These are phyloP conservation scores for Nebria ingens DNA, from an alignment of 1,140 invertebrate genomes.

Conservation along the genomic window DNA sequence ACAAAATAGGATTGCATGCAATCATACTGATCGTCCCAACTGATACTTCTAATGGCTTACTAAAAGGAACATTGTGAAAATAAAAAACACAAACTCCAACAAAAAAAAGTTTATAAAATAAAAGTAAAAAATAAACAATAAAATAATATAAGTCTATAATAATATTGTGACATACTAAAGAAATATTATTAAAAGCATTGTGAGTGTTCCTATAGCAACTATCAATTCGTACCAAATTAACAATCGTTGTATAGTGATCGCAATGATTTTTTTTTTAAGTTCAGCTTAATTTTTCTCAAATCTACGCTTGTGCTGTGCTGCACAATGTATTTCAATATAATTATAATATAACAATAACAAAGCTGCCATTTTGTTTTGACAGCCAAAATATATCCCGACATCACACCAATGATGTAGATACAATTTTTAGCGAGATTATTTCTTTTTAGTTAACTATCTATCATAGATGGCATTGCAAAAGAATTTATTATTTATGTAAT, in stretches of 20 bases:
- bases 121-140: not conserved
- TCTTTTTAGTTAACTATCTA: not conserved
- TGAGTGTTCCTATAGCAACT: not conserved
- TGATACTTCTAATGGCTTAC: no score
- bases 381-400: not conserved
- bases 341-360: conserved; percentile 6
- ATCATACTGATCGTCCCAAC: not conserved
- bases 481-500: not conserved
- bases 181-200: not conserved
- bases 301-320: no score
- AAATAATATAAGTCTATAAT: not conserved
- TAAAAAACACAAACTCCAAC: not conserved
- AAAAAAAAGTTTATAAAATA: not conserved
- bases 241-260: not conserved
- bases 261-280: not conserved
- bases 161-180: not conserved
- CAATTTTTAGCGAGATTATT: conserved; percentile 6
- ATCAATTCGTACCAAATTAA: not conserved
- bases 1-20: no score
- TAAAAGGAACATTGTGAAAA: no score
- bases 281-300: no score
- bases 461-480: conserved; percentile 4
- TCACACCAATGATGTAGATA: conserved; percentile 3
- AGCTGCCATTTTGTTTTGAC: not conserved
- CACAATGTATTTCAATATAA: conserved; percentile 1